Evolutionary conservation across 2,797 vertebrate species (phyloP).

Genomic region (Erpetoichthys calabaricus): DNA sequence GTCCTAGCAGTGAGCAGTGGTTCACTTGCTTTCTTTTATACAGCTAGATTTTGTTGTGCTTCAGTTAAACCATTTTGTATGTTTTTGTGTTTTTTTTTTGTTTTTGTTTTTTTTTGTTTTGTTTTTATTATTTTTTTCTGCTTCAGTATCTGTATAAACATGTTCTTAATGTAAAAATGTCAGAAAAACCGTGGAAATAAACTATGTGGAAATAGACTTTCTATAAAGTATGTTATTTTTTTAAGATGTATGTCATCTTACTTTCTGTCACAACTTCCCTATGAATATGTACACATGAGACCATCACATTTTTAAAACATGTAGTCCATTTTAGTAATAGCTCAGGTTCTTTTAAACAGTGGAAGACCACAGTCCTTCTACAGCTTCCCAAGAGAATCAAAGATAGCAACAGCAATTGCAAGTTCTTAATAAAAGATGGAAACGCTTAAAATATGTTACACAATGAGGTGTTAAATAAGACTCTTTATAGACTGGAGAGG

Average conservation of each 20-base stretch:
- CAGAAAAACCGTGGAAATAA: constrained; percentile 98
- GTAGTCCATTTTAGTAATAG: too few species aligned
- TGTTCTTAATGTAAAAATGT: constrained; percentile 95
- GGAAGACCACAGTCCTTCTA: too few species aligned
- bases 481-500: too few species aligned
- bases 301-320: too few species aligned
- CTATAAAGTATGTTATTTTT: constrained; percentile 42
- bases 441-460: too few species aligned
- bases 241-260: not conserved
- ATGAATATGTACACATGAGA: too few species aligned
- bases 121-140: constrained; percentile 40
- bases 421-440: too few species aligned
- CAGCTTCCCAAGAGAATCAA: too few species aligned
- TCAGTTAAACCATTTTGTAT: constrained; percentile 96
- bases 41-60: constrained; percentile 92
- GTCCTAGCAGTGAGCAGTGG: constrained; percentile 62
- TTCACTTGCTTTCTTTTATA: constrained; percentile 87
- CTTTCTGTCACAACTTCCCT: not conserved
- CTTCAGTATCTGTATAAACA: constrained; percentile 90
- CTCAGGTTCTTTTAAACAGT: too few species aligned
- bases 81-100: constrained; percentile 45
- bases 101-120: too few species aligned
- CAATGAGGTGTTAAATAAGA: too few species aligned
- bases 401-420: too few species aligned
- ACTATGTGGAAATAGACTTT: constrained; percentile 93